phyloP scores from a whole-genome alignment of 1,140 invertebrate genomes.

The Pentalonia nigronervosa region DNA sequence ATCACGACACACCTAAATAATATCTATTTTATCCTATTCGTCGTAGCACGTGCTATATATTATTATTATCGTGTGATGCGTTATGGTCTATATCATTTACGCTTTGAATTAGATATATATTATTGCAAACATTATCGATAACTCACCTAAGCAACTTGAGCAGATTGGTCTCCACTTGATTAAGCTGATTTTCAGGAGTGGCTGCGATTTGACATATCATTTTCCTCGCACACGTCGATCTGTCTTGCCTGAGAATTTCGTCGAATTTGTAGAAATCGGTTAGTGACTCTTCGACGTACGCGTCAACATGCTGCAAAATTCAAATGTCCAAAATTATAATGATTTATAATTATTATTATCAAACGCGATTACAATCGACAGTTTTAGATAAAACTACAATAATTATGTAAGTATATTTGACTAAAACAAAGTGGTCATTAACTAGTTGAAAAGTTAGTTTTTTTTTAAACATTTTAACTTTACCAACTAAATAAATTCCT shows the following conservation, averaged over 20 bases:
- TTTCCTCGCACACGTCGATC: slow-evolving; percentile 61
- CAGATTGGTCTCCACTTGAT: slow-evolving; percentile 59
- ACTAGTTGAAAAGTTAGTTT: background rate
- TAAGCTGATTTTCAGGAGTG: slow-evolving; percentile 58
- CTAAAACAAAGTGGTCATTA: background rate
- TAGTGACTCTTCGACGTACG: slow-evolving; percentile 54
- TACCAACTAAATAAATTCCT: too few relatives aligned
- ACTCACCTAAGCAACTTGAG: slow-evolving; percentile 61
- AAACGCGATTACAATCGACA: background rate
- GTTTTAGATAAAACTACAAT: background rate
- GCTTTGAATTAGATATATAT: background rate
- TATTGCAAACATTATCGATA: background rate
- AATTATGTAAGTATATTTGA: background rate
- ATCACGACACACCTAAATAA: background rate
- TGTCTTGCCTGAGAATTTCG: slow-evolving; percentile 59
- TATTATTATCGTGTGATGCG: background rate
- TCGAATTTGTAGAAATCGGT: slow-evolving; percentile 58
- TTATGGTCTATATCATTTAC: background rate
- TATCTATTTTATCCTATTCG: background rate
- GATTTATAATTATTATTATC: background rate
- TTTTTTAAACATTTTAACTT: background rate
- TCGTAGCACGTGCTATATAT: background rate
- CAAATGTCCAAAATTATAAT: background rate
- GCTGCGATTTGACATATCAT: slow-evolving; percentile 61
- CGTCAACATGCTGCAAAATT: background rate